phyloP scores from a whole-genome alignment of 2,797 vertebrate species.

The Enteromius thamalakanensis region DNA sequence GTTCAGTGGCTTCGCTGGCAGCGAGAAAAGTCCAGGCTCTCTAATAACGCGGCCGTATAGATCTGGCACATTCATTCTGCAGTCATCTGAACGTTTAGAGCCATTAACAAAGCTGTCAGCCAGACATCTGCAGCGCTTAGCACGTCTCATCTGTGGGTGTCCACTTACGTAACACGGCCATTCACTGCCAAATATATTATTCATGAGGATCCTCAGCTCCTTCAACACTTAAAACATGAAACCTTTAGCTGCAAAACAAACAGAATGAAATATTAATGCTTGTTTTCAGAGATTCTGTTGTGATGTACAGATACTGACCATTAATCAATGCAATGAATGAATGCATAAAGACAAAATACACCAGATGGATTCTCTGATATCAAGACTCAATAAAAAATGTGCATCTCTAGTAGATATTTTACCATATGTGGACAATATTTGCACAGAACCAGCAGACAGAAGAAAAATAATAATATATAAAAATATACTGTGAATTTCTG shows the following conservation, averaged over 20 bases:
- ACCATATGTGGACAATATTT: not conserved
- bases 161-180: conserved; percentile 52
- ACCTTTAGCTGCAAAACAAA: not conserved
- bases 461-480: too few relatives aligned
- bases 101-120: conserved; percentile 66
- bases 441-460: not conserved
- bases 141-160: conserved; percentile 53
- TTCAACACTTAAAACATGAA: not conserved
- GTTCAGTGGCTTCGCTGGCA: conserved; percentile 31
- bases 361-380: not conserved
- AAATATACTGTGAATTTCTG: not conserved
- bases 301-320: not conserved
- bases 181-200: not conserved
- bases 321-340: not conserved
- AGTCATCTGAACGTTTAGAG: conserved; percentile 57
- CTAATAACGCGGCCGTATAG: conserved; percentile 54
- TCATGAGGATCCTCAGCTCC: not conserved
- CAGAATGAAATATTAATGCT: not conserved
- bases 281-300: not conserved
- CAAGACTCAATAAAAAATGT: not conserved
- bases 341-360: not conserved
- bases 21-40: conserved; percentile 57
- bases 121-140: conserved; percentile 49
- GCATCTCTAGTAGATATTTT: not conserved
- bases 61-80: conserved; percentile 58